These are phyloP conservation scores for Palloptera scutellata DNA, from an alignment of 2,888 invertebrate species.

Conservation along the genomic window DNA sequence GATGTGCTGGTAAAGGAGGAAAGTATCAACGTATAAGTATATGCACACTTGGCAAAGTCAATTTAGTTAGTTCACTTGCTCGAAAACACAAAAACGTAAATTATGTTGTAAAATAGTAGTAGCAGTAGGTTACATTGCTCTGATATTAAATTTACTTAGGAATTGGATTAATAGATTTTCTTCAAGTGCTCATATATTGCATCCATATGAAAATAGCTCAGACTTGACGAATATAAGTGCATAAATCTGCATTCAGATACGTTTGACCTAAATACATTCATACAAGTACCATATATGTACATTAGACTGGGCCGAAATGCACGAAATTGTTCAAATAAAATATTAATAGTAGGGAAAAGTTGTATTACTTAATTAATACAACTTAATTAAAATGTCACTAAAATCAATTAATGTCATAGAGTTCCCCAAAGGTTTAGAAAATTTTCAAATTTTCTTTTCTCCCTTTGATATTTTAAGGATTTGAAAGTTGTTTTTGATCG, in stretches of 20 bases:
- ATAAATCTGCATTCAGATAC: background rate
- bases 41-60: background rate
- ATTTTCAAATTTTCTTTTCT: too few relatives aligned
- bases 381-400: too few relatives aligned
- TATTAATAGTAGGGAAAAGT: too few relatives aligned
- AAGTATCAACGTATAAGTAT: too few relatives aligned
- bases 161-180: conserved; percentile 27
- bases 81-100: conserved; percentile 31
- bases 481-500: too few relatives aligned
- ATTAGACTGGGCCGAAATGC: too few relatives aligned
- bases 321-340: too few relatives aligned
- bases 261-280: background rate
- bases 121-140: conserved; percentile 18
- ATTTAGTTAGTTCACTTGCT: background rate
- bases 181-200: conserved; percentile 7
- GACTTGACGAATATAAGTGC: background rate
- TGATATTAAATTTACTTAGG: conserved; percentile 33
- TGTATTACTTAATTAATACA: too few relatives aligned
- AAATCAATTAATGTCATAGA: too few relatives aligned
- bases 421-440: too few relatives aligned
- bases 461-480: too few relatives aligned
- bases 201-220: background rate
- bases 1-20: background rate
- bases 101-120: conserved; percentile 33
- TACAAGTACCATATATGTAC: too few relatives aligned